Conservation (phyloP, 2,797 vertebrate species). For the Sus cebifrons region DNA sequence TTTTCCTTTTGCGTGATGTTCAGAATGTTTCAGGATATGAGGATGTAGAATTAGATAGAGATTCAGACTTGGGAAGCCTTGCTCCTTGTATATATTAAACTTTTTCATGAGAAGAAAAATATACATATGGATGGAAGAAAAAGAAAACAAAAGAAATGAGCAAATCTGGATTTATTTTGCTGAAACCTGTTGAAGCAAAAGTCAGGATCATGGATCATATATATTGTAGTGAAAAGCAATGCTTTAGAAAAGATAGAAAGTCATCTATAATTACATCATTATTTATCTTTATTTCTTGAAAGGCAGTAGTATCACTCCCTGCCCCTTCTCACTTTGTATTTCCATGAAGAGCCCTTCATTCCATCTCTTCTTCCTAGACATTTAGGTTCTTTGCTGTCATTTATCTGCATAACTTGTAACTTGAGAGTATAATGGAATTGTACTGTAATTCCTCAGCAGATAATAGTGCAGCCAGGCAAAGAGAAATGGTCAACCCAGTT, state of each 20-base stretch:
- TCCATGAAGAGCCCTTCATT: neutral
- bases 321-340: neutral
- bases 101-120: conserved; percentile 33
- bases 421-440: neutral
- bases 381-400: neutral
- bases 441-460: conserved; percentile 55
- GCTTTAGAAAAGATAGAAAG: neutral
- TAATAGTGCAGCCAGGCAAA: neutral
- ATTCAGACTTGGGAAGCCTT: neutral
- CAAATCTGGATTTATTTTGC: conserved; percentile 9
- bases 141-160: neutral
- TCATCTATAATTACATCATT: neutral
- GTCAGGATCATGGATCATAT: neutral
- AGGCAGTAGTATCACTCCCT: neutral
- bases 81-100: neutral
- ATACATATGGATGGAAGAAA: neutral
- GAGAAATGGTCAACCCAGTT: neutral
- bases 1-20: conserved; percentile 21
- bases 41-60: neutral
- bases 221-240: conserved; percentile 18
- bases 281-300: conserved; percentile 45
- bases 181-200: conserved; percentile 41
- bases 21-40: conserved; percentile 12
- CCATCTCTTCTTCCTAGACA: neutral
- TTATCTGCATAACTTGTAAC: neutral